Conservation (phyloP, 2,113 vertebrate genomes). For the Sterna hirundo region DNA sequence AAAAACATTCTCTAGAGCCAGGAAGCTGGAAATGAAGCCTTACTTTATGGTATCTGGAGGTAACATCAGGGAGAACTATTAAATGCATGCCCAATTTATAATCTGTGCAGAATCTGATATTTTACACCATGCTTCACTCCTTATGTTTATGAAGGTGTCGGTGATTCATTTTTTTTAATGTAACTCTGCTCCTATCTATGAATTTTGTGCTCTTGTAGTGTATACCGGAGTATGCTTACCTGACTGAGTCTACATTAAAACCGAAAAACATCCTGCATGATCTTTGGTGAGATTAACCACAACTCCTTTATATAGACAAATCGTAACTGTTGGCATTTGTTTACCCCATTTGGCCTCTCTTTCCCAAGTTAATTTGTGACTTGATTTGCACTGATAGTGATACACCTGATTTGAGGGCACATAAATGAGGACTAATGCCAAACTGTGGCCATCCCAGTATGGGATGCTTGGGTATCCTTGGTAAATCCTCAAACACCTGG, state of each 20-base stretch:
- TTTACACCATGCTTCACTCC: background rate
- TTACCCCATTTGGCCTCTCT: background rate
- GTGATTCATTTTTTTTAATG: background rate
- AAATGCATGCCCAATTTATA: background rate
- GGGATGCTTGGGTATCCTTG: background rate
- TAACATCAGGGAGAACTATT: background rate
- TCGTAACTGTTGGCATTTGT: background rate
- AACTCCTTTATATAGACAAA: background rate
- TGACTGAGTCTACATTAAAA: background rate
- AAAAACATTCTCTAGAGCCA: conserved; percentile 8
- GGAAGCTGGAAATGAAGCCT: background rate
- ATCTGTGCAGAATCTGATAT: background rate
- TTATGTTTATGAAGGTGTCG: background rate
- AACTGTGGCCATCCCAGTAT: background rate
- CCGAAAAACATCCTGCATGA: background rate
- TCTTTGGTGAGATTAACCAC: background rate
- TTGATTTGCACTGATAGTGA: background rate
- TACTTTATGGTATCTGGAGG: background rate
- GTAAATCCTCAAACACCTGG: background rate
- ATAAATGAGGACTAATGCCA: background rate
- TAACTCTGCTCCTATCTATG: background rate
- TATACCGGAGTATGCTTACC: background rate
- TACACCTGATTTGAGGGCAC: background rate
- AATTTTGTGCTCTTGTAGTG: background rate
- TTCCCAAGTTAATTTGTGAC: background rate